phyloP scores from a whole-genome alignment of 2,888 invertebrate genomes.

The Drosophila differens region DNA sequence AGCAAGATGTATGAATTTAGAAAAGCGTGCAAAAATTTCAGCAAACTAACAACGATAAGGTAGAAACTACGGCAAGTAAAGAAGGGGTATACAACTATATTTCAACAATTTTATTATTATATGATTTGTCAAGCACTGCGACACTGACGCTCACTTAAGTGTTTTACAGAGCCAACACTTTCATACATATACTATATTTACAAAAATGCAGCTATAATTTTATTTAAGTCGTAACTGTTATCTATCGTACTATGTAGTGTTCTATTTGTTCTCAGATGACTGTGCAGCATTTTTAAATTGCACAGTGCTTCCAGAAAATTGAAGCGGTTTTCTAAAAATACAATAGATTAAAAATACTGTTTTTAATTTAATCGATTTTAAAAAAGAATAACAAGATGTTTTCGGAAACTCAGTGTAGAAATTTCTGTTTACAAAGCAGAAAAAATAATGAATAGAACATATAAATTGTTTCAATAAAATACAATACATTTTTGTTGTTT shows the following conservation, averaged over 20 bases:
- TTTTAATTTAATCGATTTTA: not conserved
- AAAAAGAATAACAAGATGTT: not conserved
- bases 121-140: conserved; percentile 16
- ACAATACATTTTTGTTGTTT: not conserved
- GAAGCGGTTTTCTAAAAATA: not conserved
- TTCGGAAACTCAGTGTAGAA: not conserved
- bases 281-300: conserved; percentile 3
- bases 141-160: conserved; percentile 6
- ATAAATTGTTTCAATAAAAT: not conserved
- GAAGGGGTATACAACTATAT: not conserved
- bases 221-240: conserved; percentile 6
- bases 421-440: not conserved
- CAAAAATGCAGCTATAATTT: conserved; percentile 4
- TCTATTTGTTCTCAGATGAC: conserved; percentile 27
- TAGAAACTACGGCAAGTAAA: conserved; percentile 7
- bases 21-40: conserved; percentile 9
- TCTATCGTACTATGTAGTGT: not conserved
- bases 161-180: conserved; percentile 25
- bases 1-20: conserved; percentile 1
- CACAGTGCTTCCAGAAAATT: not conserved
- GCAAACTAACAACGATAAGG: conserved; percentile 17
- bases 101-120: conserved; percentile 19
- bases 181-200: conserved; percentile 5
- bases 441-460: not conserved
- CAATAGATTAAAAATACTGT: not conserved